Base-by-base conservation (phyloP, 2,113 vertebrate genomes). In the Solea senegalensis region DNA sequence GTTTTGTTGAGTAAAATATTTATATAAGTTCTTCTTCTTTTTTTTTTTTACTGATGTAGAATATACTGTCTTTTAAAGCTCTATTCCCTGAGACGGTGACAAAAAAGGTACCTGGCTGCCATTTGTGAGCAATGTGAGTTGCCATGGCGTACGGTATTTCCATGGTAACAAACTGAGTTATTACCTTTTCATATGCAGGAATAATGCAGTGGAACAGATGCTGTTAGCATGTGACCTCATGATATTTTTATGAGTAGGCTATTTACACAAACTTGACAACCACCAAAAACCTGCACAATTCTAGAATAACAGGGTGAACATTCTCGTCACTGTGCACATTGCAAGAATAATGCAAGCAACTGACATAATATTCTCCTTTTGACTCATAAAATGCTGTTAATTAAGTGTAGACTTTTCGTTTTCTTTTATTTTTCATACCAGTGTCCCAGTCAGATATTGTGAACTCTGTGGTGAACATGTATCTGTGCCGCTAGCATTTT, bases 141-240 rank as follows among this genome's bases (percentile, higher is more conserved):
- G 67, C 74, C 50, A 62, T 68, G 56, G 70, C 56, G 65, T 64
- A 66, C 40, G 65, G 9, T 44, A 80, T 89, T 88, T 64, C 87
- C 83, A 87, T 91, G 77, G 80, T 65, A 89, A 91, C 87, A 81
- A 69, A 80, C 39, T 54, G 72, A 81, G 60, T 88, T 67, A 65
- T 78, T 3, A 1, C 48, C 8, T 43, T 21, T 82, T 83, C 65
- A 58, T 73, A 52, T 57, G 10, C 27, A 49, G 62, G 59, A 68
- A 72, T 70, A 77, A 81, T 76, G 61, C 66, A 14, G 14, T 44
- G 43, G 56, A 52, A 9, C 46, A 50, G 21, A n/a, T 56, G 60
- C 77, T 74, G 50, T 69, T 79, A 62, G 52, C 12, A 0, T 74
- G 58, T 76, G 69, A 80, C 80, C 78, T 74, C 28, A 44, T 82